Conservation (phyloP, 2,888 invertebrate genomes). For the Itoplectis maculator region DNA sequence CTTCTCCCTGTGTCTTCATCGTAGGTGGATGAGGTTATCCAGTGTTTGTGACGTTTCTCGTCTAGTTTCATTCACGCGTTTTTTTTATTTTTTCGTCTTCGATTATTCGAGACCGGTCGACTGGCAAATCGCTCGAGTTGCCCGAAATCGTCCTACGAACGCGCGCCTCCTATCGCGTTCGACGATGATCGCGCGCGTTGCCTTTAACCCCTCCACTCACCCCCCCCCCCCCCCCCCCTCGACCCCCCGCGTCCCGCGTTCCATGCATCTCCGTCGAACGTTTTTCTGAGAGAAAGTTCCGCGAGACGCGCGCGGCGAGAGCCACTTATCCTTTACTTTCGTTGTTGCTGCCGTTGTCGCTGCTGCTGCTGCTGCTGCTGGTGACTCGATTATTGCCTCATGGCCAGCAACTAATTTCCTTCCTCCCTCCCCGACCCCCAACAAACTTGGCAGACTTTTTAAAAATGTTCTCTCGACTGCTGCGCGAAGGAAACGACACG, state of each 20-base stretch:
- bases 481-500: not conserved
- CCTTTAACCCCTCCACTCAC: too few species aligned
- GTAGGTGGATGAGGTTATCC: slow-evolving; percentile 19
- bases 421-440: not conserved
- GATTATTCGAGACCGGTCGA: too few species aligned
- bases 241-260: not conserved
- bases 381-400: slow-evolving; percentile 42
- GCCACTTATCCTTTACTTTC: slow-evolving; percentile 23
- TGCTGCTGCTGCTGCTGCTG: slow-evolving; percentile 10
- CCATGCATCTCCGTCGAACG: slow-evolving; percentile 36
- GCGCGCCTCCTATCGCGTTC: slow-evolving; percentile 28
- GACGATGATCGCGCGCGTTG: slow-evolving; percentile 10
- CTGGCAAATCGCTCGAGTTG: too few species aligned
- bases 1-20: not conserved
- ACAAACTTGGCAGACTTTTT: not conserved
- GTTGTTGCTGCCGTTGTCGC: not conserved
- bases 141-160: not conserved
- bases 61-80: not conserved
- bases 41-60: slow-evolving; percentile 28
- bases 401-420: slow-evolving; percentile 9
- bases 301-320: slow-evolving; percentile 51
- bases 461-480: slow-evolving; percentile 10
- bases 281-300: slow-evolving; percentile 66
- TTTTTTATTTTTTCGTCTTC: not conserved
- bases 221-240: not conserved